A percentile compares a stretch with the other conserved stretches of the same genome.
phyloP scores from a whole-genome alignment of 1,140 invertebrate species.

The Drosophila ogumai region DNA sequence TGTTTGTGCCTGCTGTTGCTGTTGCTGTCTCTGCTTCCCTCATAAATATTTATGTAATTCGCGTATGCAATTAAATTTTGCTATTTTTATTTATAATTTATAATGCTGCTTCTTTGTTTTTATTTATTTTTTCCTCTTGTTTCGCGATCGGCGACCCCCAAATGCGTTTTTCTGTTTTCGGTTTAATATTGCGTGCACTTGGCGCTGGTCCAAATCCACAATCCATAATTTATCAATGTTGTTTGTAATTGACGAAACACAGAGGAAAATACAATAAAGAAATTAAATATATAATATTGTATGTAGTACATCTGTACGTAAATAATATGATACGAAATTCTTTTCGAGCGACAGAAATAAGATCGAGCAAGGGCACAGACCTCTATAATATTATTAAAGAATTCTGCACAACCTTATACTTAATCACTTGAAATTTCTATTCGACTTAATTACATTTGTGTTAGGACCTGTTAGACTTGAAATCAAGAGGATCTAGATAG shows the following conservation, averaged over 20 bases:
- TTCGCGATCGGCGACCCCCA: conserved; percentile 34
- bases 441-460: background rate
- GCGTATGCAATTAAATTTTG: conserved; percentile 17
- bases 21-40: conserved; percentile 5
- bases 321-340: conserved; percentile 19
- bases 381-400: background rate
- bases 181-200: conserved; percentile 32
- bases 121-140: conserved; percentile 11
- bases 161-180: conserved; percentile 34
- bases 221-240: conserved; percentile 53
- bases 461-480: too few relatives aligned
- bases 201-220: conserved; percentile 37
- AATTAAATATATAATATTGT: conserved; percentile 20
- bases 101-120: conserved; percentile 14
- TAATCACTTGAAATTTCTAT: background rate
- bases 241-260: conserved; percentile 21
- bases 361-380: conserved; percentile 34
- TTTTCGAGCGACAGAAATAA: conserved; percentile 4
- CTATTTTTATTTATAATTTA: conserved; percentile 41
- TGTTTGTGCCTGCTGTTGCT: background rate
- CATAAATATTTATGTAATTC: conserved; percentile 46
- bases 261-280: conserved; percentile 6
- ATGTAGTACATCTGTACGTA: background rate
- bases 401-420: background rate
- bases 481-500: too few relatives aligned